Conservation (phyloP, 1,140 invertebrate genomes). For the Drosophila tani region DNA sequence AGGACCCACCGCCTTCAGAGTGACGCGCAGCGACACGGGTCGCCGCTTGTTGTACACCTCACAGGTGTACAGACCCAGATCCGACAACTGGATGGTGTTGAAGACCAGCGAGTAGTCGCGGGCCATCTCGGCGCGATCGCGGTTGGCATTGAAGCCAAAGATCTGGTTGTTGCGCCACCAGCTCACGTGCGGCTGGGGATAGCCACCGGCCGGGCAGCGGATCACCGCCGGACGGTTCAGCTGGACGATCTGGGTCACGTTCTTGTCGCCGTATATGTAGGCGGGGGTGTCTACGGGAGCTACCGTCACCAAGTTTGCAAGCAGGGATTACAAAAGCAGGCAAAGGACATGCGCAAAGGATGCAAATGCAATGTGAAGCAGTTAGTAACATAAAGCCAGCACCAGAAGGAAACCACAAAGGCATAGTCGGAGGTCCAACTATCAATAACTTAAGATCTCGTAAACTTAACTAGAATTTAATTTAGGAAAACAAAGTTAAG, state of each 20-base stretch:
- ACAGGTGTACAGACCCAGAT: slow-evolving; percentile 93
- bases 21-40: slow-evolving; percentile 90
- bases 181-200: slow-evolving; percentile 91
- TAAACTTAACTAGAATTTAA: too few species aligned
- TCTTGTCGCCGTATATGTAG: slow-evolving; percentile 86
- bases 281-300: slow-evolving; percentile 86
- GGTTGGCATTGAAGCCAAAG: slow-evolving; percentile 89
- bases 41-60: slow-evolving; percentile 93
- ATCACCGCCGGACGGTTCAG: slow-evolving; percentile 90
- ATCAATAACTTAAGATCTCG: neutral
- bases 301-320: slow-evolving; percentile 72
- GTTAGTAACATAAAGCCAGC: slow-evolving; percentile 64
- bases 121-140: slow-evolving; percentile 91
- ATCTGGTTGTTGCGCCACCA: slow-evolving; percentile 93
- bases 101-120: slow-evolving; percentile 91
- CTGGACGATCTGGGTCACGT: slow-evolving; percentile 88
- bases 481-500: too few species aligned
- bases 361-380: slow-evolving; percentile 47
- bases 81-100: slow-evolving; percentile 88
- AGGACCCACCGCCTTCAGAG: slow-evolving; percentile 89
- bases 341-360: slow-evolving; percentile 52
- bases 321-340: slow-evolving; percentile 28
- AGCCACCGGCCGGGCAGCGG: slow-evolving; percentile 93
- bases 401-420: slow-evolving; percentile 28
- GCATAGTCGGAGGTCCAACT: neutral